Evolutionary conservation across 2,113 vertebrate genomes (phyloP).

Genomic region (Heptranchias perlo): DNA sequence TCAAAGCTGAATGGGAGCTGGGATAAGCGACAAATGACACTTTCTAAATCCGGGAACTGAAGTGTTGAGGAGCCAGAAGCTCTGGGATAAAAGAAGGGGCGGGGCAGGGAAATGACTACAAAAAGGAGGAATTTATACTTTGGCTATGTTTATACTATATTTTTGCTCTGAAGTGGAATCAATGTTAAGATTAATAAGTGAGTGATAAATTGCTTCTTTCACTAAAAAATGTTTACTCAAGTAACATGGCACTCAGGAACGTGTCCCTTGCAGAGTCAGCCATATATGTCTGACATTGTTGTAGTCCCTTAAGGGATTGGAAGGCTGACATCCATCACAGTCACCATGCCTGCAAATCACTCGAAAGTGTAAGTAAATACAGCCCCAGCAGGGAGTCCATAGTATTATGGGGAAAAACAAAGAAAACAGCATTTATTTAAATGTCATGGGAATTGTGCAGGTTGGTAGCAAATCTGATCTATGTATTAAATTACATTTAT

Average conservation of each 20-base stretch:
- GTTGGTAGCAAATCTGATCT: constrained; percentile 30
- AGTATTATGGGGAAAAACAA: background rate
- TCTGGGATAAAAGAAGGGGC: too few relatives aligned
- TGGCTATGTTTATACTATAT: background rate
- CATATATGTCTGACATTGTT: background rate
- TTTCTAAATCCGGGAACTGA: background rate
- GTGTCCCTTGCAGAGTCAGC: background rate
- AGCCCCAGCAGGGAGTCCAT: constrained; percentile 3
- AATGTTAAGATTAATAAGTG: constrained; percentile 5
- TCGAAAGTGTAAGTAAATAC: constrained; percentile 30
- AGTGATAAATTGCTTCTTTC: background rate
- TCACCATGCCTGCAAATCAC: constrained; percentile 13
- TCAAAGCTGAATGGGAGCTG: background rate
- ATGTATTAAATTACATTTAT: constrained; percentile 35
- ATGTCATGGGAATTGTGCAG: constrained; percentile 15
- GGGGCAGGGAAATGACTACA: too few relatives aligned
- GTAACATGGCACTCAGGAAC: background rate
- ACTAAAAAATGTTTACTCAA: constrained; percentile 24
- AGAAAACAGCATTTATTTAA: constrained; percentile 17
- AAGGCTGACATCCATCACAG: background rate
- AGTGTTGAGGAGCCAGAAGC: background rate
- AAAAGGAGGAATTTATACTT: constrained; percentile 6
- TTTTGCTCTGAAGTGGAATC: background rate
- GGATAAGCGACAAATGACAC: background rate
- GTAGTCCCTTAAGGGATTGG: background rate